Evolutionary conservation across 2,113 vertebrate species (phyloP).

Genomic region (Delphinus delphis): DNA sequence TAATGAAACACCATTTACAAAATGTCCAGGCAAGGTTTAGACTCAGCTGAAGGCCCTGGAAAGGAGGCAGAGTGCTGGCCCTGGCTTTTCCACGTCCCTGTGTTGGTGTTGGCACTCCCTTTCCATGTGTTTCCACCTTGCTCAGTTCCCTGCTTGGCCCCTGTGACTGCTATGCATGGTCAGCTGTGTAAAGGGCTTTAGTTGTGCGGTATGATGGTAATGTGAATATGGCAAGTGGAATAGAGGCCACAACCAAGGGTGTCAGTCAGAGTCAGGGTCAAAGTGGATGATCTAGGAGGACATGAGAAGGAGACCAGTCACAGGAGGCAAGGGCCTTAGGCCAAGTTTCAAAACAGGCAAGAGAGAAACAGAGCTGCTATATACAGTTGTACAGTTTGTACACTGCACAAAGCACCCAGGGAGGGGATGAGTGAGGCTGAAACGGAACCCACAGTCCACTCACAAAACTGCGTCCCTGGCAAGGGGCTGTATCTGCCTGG

Average conservation of each 20-base stretch:
- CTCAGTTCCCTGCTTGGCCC: neutral
- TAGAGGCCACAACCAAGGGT: neutral
- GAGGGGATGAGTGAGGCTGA: neutral
- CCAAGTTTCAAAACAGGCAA: neutral
- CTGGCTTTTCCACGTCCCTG: neutral
- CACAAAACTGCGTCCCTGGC: neutral
- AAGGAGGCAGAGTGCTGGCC: neutral
- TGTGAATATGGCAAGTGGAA: neutral
- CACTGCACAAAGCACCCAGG: neutral
- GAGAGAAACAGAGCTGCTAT: neutral
- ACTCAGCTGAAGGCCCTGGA: neutral
- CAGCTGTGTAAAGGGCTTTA: neutral
- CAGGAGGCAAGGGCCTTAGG: neutral
- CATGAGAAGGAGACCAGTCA: neutral
- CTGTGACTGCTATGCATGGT: neutral
- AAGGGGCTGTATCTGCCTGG: neutral
- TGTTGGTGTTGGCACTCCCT: neutral
- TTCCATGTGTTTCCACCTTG: neutral
- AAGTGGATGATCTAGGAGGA: neutral
- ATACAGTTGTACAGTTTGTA: neutral
- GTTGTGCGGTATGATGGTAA: neutral
- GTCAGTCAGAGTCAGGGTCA: neutral
- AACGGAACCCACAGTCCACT: neutral
- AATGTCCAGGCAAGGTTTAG: neutral
- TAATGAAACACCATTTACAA: neutral